These are phyloP conservation scores for Drosophila nasuta DNA, from an alignment of 1,140 invertebrate species.

Conservation along the genomic window DNA sequence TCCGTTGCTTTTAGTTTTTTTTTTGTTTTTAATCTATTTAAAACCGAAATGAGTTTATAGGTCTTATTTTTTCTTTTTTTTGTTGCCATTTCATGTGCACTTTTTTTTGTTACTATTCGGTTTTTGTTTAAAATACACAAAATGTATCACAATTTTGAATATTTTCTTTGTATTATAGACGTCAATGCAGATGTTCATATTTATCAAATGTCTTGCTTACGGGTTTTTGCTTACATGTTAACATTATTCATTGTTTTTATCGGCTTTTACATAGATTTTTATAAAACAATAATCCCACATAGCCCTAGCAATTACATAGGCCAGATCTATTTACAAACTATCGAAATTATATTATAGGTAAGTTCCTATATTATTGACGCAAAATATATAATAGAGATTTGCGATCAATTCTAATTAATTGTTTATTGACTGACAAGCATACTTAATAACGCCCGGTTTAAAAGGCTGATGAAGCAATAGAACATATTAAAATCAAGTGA, in stretches of 20 bases:
- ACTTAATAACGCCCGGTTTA: not conserved
- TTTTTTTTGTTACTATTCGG: slow-evolving; percentile 32
- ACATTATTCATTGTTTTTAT: slow-evolving; percentile 54
- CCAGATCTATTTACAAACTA: slow-evolving; percentile 79
- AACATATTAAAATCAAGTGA: slow-evolving; percentile 34
- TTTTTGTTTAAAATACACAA: slow-evolving; percentile 67
- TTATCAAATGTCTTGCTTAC: slow-evolving; percentile 19
- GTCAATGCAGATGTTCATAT: slow-evolving; percentile 28
- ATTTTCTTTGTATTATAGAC: slow-evolving; percentile 51
- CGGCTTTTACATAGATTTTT: slow-evolving; percentile 54
- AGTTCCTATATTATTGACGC: not conserved
- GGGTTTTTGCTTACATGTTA: slow-evolving; percentile 39
- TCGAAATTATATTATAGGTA: slow-evolving; percentile 38
- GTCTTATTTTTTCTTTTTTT: not conserved
- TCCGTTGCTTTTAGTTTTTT: slow-evolving; percentile 42
- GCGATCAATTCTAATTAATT: slow-evolving; percentile 18
- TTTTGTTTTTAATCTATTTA: slow-evolving; percentile 29
- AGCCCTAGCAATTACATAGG: slow-evolving; percentile 30
- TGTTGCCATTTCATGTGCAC: slow-evolving; percentile 44
- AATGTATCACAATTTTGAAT: slow-evolving; percentile 82
- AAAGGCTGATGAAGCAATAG: not conserved
- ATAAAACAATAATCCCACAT: slow-evolving; percentile 54
- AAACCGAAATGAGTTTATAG: slow-evolving; percentile 32
- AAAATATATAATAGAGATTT: slow-evolving; percentile 11
- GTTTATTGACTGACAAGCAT: slow-evolving; percentile 23